These are phyloP conservation scores for Ptiloglossa arizonensis DNA, from an alignment of 1,140 invertebrate species.

Conservation along the genomic window DNA sequence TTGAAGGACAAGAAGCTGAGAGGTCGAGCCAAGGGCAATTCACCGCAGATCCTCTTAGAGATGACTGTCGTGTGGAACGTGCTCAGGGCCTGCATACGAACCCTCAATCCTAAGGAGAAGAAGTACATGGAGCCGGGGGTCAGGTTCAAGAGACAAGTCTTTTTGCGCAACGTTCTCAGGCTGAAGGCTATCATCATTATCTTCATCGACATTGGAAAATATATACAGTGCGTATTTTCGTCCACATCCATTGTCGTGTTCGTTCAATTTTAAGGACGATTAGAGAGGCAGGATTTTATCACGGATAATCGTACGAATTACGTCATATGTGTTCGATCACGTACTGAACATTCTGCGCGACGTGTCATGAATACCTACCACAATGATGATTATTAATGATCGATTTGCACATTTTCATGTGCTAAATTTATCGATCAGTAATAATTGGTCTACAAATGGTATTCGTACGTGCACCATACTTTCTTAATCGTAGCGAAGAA, in stretches of 20 bases:
- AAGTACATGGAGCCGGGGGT: conserved; percentile 97
- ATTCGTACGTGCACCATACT: too few relatives aligned
- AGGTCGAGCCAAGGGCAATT: conserved; percentile 93
- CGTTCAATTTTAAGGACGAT: neutral
- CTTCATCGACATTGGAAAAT: conserved; percentile 94
- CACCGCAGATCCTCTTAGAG: conserved; percentile 95
- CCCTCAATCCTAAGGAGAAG: conserved; percentile 96
- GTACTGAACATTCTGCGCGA: neutral
- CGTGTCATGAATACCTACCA: neutral
- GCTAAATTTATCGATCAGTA: too few relatives aligned
- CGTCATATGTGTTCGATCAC: neutral
- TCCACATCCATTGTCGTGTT: neutral
- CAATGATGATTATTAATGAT: too few relatives aligned
- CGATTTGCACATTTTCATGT: neutral
- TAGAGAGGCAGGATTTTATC: too few relatives aligned
- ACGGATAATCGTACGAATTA: too few relatives aligned
- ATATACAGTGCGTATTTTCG: conserved; percentile 89
- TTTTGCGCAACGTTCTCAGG: conserved; percentile 96
- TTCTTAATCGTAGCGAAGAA: too few relatives aligned
- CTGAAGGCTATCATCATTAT: conserved; percentile 94
- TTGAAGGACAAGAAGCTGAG: conserved; percentile 98
- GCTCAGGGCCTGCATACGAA: conserved; percentile 93
- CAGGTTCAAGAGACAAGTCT: conserved; percentile 97
- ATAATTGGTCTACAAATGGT: too few relatives aligned
- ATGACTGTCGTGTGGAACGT: conserved; percentile 96